phyloP scores from a whole-genome alignment of 2,888 invertebrate genomes.

The Anarsia innoxiella region DNA sequence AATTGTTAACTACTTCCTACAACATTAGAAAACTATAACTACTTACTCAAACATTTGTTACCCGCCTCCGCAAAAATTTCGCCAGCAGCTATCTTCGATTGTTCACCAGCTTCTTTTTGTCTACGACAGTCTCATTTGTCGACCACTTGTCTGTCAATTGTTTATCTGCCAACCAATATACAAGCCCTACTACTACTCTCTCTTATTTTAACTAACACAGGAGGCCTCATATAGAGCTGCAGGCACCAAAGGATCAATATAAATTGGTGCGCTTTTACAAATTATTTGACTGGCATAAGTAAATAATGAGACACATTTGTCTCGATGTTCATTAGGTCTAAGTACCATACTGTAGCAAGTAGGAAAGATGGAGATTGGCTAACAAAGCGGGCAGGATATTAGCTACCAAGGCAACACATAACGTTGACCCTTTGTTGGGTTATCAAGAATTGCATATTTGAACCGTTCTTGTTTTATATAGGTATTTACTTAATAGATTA shows the following conservation, averaged over 20 bases:
- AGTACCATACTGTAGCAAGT: too few species aligned
- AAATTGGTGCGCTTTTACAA: background rate
- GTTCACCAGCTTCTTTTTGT: constrained; percentile 24
- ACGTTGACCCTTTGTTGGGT: constrained; percentile 32
- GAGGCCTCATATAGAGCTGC: too few species aligned
- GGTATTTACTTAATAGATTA: too few species aligned
- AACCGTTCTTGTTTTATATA: too few species aligned
- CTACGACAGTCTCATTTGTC: constrained; percentile 32
- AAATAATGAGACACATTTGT: constrained; percentile 14
- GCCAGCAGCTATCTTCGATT: constrained; percentile 17
- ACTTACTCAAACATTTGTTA: background rate
- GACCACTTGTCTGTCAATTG: constrained; percentile 27
- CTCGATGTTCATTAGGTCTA: too few species aligned
- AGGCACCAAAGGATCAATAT: background rate
- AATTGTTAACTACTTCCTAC: too few species aligned
- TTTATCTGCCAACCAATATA: constrained; percentile 16
- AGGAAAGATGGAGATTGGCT: constrained; percentile 24
- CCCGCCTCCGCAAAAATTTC: constrained; percentile 14
- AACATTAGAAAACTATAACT: background rate
- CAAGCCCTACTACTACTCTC: constrained; percentile 9
- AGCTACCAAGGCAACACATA: constrained; percentile 34
- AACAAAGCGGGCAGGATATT: constrained; percentile 38
- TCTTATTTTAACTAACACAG: too few species aligned
- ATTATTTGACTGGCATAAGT: background rate
- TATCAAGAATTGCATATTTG: constrained; percentile 22